Evolutionary conservation across 2,113 vertebrate genomes (phyloP), one percentile per base, ranked within the genome.

Genomic region (Actinemys pallida): DNA sequence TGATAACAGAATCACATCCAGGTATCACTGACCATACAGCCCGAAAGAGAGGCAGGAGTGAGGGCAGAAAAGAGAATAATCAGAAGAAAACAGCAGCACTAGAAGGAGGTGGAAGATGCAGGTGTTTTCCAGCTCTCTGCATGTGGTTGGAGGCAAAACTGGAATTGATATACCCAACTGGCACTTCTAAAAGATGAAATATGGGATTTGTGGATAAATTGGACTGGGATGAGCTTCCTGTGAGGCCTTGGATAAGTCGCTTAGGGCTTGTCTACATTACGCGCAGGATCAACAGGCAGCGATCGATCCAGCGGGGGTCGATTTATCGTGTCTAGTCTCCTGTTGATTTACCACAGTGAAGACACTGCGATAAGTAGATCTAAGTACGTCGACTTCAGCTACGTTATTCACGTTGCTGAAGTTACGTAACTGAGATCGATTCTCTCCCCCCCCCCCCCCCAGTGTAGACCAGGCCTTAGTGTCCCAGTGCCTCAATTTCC

Each of bases 211-310:
- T 57, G 39, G 52, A 84, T 75, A 83, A 16, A 87, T 53, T 79
- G 25, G 14, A 91, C 96, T 87, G 92, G 96, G 93, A 94, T 90
- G 92, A 94, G 94, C 89, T 92, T 94, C 89, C 90, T 53, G 57
- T 25, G 50, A 83, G 92, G 92, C 95, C 80, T 27, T 39, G 89
- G 81, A 5, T 87, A n/a, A 95, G 87, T 94, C 93, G 92, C 82
- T 96, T 14, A 16, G 50, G 50, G 50, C 50, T 50, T 5, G 50
- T 50, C 14, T 50, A 50, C 50, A 50, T 50, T 50, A 50, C 14
- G 13, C 14, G 13, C 4, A 4, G 14, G 50, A 50, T 50, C 14
- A 14, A 50, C 4, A 14, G 50, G 50, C 50, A 50, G 50, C 4
- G 50, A 50, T 50, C 2, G 50, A 50, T 2, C 50, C 50, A 50